Conservation (phyloP, 2,888 invertebrate species). For the Crepidodera aurea region DNA sequence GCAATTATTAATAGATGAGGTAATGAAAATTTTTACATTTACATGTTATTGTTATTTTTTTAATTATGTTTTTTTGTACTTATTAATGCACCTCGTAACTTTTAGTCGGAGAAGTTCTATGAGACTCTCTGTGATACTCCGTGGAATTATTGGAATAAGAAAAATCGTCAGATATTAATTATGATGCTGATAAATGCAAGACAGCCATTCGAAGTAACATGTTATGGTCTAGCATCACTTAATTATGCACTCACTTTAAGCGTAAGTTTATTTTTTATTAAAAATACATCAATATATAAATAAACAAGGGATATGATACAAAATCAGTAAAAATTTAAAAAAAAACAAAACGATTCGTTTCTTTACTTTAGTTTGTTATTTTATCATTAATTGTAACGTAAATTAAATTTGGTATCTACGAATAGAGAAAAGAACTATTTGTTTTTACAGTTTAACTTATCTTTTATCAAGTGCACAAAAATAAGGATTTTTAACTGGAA, state of each 20-base stretch:
- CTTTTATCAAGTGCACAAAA: too few relatives aligned
- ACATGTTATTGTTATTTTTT: not conserved
- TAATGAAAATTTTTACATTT: not conserved
- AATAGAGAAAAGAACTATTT: too few relatives aligned
- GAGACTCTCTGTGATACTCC: not conserved
- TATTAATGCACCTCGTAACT: too few relatives aligned
- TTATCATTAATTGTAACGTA: too few relatives aligned
- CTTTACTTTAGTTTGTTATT: too few relatives aligned
- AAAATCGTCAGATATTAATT: not conserved
- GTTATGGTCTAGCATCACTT: not conserved
- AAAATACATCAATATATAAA: too few relatives aligned
- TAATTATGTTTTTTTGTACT: not conserved
- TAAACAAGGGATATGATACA: too few relatives aligned
- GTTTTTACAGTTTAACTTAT: too few relatives aligned
- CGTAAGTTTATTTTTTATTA: not conserved
- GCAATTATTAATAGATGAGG: not conserved
- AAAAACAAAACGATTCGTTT: too few relatives aligned
- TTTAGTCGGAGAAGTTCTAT: conserved; percentile 1
- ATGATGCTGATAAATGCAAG: not conserved
- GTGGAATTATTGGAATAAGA: conserved; percentile 2
- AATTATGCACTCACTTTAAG: not conserved
- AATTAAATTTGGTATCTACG: too few relatives aligned
- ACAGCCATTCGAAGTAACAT: not conserved
- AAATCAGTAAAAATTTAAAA: too few relatives aligned
- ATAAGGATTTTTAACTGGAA: too few relatives aligned